Percentiles rank a stretch among this genome's conserved stretches.
These are phyloP conservation scores for Darevskia mixta DNA, from an alignment of 2,797 vertebrate genomes.

Conservation along the genomic window DNA sequence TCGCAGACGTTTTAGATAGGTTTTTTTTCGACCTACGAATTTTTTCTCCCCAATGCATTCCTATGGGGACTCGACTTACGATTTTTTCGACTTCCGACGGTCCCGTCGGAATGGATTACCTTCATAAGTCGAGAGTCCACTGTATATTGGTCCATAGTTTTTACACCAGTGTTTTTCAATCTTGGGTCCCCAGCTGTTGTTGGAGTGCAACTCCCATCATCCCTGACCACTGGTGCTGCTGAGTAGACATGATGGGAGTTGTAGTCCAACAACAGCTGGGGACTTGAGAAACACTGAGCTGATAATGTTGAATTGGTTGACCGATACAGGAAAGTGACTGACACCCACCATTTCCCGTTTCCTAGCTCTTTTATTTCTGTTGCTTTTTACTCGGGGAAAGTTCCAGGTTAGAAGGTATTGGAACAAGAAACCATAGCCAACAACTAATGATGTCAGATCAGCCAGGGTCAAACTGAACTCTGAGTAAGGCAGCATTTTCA, in stretches of 20 bases:
- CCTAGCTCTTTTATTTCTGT: not conserved
- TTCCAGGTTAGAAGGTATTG: not conserved
- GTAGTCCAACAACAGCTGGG: too few relatives aligned
- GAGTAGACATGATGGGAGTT: too few relatives aligned
- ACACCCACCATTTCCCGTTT: not conserved
- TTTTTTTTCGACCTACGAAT: too few relatives aligned
- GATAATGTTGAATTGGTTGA: not conserved
- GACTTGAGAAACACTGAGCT: not conserved
- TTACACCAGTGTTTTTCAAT: not conserved
- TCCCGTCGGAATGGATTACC: too few relatives aligned
- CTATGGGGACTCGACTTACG: too few relatives aligned
- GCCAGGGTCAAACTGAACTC: not conserved
- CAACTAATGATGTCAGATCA: not conserved
- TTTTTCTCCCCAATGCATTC: too few relatives aligned
- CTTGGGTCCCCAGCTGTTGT: too few relatives aligned
- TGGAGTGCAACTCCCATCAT: too few relatives aligned
- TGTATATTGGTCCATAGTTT: not conserved
- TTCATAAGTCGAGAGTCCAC: too few relatives aligned
- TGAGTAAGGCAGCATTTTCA: not conserved
- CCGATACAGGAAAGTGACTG: not conserved
- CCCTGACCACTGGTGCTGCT: too few relatives aligned
- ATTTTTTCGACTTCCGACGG: too few relatives aligned
- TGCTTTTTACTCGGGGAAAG: constrained; percentile 12
- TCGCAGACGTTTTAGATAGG: too few relatives aligned
- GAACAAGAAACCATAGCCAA: not conserved